A percentile compares a stretch with the other conserved stretches of the same genome.
phyloP scores from a whole-genome alignment of 2,888 invertebrate species.

The Cephus nigrinus region DNA sequence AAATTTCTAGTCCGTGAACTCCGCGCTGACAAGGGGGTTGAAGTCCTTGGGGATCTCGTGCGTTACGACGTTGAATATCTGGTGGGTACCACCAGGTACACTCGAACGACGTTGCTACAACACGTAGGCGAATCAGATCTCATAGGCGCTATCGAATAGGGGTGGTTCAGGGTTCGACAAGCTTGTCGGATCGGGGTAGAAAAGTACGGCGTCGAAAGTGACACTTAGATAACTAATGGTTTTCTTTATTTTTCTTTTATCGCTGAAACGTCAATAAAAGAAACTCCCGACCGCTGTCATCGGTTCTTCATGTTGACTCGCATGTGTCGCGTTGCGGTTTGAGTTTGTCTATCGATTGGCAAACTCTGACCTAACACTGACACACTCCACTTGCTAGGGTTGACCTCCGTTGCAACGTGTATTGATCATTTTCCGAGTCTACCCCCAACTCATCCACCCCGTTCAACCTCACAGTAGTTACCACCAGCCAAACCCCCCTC shows the following conservation, averaged over 20 bases:
- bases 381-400: slow-evolving; percentile 57
- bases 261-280: background rate
- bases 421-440: background rate
- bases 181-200: background rate
- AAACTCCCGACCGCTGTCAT: background rate
- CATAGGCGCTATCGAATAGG: background rate
- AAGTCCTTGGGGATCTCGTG: background rate
- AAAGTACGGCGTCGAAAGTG: background rate
- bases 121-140: background rate
- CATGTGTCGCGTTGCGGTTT: slow-evolving; percentile 12
- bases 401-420: slow-evolving; percentile 44
- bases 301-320: background rate
- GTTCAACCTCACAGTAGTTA: background rate
- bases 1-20: background rate
- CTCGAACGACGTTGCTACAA: background rate
- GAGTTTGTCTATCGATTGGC: slow-evolving; percentile 56
- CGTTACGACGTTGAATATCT: background rate
- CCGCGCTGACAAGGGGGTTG: background rate
- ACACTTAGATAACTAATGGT: background rate
- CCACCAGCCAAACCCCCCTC: background rate
- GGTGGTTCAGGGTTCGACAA: background rate
- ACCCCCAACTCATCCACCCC: background rate
- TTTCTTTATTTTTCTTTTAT: background rate
- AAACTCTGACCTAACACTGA: slow-evolving; percentile 63
- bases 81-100: background rate